phyloP scores from a whole-genome alignment of 2,888 invertebrate species.

The Dolomedes plantarius region DNA sequence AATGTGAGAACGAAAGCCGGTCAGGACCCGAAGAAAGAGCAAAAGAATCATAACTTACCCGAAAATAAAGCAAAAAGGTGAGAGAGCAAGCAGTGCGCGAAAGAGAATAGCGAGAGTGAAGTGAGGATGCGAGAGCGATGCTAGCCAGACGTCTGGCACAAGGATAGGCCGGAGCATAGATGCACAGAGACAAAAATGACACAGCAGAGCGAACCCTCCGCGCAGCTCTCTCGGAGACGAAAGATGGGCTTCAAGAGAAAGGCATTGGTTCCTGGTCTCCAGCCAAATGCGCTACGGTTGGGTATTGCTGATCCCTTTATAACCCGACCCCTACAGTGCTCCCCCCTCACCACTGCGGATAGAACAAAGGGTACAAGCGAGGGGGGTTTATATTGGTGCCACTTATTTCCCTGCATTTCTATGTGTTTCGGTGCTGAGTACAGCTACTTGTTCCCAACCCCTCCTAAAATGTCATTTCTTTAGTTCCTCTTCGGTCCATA shows the following conservation, averaged over 20 bases:
- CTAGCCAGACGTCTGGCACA: slow-evolving; percentile 40
- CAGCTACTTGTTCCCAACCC: neutral
- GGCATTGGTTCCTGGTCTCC: slow-evolving; percentile 55
- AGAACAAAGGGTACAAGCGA: slow-evolving; percentile 51
- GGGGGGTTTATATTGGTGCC: slow-evolving; percentile 42
- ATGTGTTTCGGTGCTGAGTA: slow-evolving; percentile 32
- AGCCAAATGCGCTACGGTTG: slow-evolving; percentile 66
- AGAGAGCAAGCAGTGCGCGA: slow-evolving; percentile 2
- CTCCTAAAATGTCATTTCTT: slow-evolving; percentile 34
- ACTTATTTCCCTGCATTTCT: slow-evolving; percentile 57
- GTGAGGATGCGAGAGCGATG: slow-evolving; percentile 41
- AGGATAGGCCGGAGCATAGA: slow-evolving; percentile 65
- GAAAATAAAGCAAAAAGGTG: slow-evolving; percentile 2
- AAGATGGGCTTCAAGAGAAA: slow-evolving; percentile 50
- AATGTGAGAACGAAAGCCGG: neutral
- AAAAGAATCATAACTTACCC: slow-evolving; percentile 17
- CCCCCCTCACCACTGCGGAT: slow-evolving; percentile 39
- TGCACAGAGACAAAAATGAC: slow-evolving; percentile 61
- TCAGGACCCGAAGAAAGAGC: neutral
- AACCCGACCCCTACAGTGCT: slow-evolving; percentile 43
- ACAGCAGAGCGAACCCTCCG: slow-evolving; percentile 8
- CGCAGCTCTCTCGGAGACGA: slow-evolving; percentile 40
- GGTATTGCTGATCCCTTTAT: slow-evolving; percentile 69
- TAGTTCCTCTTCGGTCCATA: slow-evolving; percentile 39
- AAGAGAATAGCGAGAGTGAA: neutral